phyloP scores from a whole-genome alignment of 2,797 vertebrate species.

The Buceros bicornis region DNA sequence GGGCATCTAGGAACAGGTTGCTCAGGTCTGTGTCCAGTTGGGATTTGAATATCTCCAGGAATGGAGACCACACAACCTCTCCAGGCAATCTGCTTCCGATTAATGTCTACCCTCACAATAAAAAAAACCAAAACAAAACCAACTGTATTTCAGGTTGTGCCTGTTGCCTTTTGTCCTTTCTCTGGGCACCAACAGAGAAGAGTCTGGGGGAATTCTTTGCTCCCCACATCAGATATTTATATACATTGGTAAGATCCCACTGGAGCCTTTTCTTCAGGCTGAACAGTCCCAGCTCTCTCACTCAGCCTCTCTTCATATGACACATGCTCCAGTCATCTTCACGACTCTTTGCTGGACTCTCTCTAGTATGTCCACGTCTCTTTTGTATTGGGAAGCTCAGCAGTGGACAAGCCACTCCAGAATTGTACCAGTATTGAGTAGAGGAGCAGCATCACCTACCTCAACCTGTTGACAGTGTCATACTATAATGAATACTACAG shows the following conservation, averaged over 20 bases:
- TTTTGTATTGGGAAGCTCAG: neutral
- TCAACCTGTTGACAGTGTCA: neutral
- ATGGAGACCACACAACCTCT: neutral
- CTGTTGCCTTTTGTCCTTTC: neutral
- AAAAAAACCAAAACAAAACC: neutral
- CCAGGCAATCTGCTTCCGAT: neutral
- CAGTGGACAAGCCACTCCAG: neutral
- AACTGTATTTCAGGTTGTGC: neutral
- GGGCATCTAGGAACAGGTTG: neutral
- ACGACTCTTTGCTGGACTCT: neutral
- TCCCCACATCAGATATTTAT: neutral
- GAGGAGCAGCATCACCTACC: neutral
- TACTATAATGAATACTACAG: neutral
- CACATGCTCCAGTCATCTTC: neutral
- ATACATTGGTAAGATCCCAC: neutral
- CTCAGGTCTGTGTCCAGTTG: neutral
- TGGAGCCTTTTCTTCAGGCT: neutral
- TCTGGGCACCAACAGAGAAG: neutral
- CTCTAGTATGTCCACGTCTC: neutral
- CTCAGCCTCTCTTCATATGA: neutral
- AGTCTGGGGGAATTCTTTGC: neutral
- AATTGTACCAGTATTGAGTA: neutral
- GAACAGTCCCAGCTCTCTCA: neutral
- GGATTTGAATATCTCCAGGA: neutral
- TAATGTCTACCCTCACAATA: neutral